phyloP scores from a whole-genome alignment of 2,113 vertebrate genomes.

The Balaenoptera acutorostrata region DNA sequence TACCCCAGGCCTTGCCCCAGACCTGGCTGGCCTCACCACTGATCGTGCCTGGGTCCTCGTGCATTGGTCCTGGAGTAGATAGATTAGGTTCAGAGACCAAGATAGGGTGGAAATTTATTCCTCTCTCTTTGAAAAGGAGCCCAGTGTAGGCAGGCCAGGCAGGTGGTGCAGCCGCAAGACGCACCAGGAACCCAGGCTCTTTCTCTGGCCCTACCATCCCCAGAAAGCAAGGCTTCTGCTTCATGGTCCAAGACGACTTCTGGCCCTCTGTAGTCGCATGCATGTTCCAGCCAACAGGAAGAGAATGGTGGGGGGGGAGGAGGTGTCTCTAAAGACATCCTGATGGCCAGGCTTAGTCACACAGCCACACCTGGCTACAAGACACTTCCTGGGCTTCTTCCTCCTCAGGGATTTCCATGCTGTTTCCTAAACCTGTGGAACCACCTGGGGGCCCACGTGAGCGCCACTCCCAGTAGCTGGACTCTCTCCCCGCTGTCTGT shows the following conservation, averaged over 20 bases:
- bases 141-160: not conserved
- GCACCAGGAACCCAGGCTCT: not conserved
- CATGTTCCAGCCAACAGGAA: not conserved
- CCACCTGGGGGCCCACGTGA: not conserved
- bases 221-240: not conserved
- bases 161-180: not conserved
- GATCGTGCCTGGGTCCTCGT: rapidly evolving
- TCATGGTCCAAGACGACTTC: not conserved
- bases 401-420: not conserved
- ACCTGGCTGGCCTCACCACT: not conserved
- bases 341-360: not conserved
- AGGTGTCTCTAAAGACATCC: not conserved
- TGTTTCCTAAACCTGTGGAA: not conserved
- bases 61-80: not conserved
- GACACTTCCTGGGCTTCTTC: not conserved
- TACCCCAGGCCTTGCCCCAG: not conserved
- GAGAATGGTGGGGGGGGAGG: not conserved
- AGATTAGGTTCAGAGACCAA: not conserved
- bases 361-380: not conserved
- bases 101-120: not conserved
- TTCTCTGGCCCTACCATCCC: not conserved
- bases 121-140: not conserved
- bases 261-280: not conserved
- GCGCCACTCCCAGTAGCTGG: not conserved
- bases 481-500: not conserved